Base-by-base conservation (phyloP, 2,888 invertebrate genomes). In the Dinocampus coccinellae region DNA sequence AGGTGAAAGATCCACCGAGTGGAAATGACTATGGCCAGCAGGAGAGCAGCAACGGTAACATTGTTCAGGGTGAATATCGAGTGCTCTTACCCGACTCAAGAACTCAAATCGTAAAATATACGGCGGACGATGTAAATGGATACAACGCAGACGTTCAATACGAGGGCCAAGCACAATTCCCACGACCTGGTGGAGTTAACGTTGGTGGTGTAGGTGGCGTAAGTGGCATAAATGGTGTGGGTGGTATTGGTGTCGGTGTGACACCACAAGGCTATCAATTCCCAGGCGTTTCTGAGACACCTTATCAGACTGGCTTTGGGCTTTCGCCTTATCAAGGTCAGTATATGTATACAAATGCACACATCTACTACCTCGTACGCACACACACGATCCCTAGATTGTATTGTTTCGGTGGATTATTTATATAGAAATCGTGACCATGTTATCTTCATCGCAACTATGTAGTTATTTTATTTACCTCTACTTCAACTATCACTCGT, bases 1-100 rank as follows among this genome's bases (percentile, higher is more conserved):
- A 93, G 36, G 96, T 96, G 53, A 93, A 93, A 85, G 96, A 95
- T 83, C 91, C 92, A 62, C 90, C 91, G 75, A 92, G 90, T 80
- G 94, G 94, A 76, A 95, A 95, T 81, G 94, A 95, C 85, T 96
- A 93, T 89, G 93, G 94, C 76, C 94, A 95, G 83, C 95, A 95
- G 22, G 91, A 92, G 74, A 94, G 94, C 73, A 93, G 96, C 86
- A 95, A 95, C 42, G 95, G 95, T 86, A 94, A 95, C 88, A 91
- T 93, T 68, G 95, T 95, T 0, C 91, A 92, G 68, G 96, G 96
- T 29, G 95, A 95, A 85, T 96, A 96, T 89, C 90, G 94, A 75
- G 94, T 95, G 0, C 92, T 93, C 34, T 88, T 96, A 74, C 96
- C 96, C 0, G 96, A 96, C 85, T 95, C 96, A 33, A 91, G 96